These are phyloP conservation scores for Drosophila mayaguana DNA, from an alignment of 2,888 invertebrate genomes.

Conservation along the genomic window DNA sequence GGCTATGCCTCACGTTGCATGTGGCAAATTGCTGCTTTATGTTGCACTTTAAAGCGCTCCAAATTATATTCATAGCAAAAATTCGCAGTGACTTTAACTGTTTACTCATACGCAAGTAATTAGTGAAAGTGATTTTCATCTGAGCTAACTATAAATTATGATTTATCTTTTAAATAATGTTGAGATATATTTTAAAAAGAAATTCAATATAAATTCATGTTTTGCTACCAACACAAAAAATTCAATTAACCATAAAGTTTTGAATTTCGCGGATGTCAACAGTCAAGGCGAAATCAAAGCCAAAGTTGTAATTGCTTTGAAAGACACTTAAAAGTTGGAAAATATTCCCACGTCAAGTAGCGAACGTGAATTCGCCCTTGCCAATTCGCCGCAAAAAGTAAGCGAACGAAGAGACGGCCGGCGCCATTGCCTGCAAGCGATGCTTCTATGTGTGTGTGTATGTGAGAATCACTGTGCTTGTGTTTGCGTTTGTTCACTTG, in stretches of 20 bases:
- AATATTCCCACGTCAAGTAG: slow-evolving; percentile 10
- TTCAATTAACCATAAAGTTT: background rate
- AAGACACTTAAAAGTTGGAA: slow-evolving; percentile 25
- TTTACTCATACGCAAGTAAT: slow-evolving; percentile 5
- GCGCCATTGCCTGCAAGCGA: slow-evolving; percentile 25
- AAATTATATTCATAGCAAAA: slow-evolving; percentile 22
- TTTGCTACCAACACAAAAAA: background rate
- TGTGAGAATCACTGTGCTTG: background rate
- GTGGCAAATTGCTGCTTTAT: slow-evolving; percentile 67
- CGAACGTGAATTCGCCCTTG: slow-evolving; percentile 46
- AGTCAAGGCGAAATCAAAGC: slow-evolving; percentile 25
- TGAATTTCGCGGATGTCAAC: slow-evolving; percentile 22
- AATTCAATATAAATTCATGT: background rate
- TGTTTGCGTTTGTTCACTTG: slow-evolving; percentile 40
- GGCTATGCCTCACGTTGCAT: slow-evolving; percentile 58
- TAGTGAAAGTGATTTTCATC: slow-evolving; percentile 40
- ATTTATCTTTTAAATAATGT: background rate
- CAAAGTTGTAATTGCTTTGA: slow-evolving; percentile 38
- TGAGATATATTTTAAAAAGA: background rate
- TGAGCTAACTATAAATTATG: background rate
- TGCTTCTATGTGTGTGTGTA: slow-evolving; percentile 29
- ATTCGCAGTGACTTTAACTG: slow-evolving; percentile 31
- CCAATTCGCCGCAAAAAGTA: slow-evolving; percentile 46
- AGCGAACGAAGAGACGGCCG: slow-evolving; percentile 9
- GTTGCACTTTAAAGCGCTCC: slow-evolving; percentile 62